These are phyloP conservation scores for Diuraphis noxia DNA, from an alignment of 1,140 invertebrate species.

Conservation along the genomic window DNA sequence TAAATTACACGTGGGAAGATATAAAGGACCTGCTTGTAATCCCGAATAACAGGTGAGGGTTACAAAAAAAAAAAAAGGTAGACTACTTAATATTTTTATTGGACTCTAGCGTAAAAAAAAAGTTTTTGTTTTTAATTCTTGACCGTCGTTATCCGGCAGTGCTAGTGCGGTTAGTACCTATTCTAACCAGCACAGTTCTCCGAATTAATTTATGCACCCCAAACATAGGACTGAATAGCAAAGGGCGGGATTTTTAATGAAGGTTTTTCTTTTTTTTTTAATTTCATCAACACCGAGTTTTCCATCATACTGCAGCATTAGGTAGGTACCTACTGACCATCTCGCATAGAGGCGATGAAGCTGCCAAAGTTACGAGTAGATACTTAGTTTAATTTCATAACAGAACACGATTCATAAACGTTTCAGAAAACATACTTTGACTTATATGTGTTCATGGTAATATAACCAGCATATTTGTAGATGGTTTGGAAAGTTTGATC, in stretches of 20 bases:
- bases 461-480: background rate
- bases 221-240: background rate
- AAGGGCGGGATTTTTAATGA: background rate
- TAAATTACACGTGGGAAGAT: constrained; percentile 10
- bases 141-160: constrained; percentile 26
- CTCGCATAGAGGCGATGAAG: background rate
- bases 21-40: background rate
- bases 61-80: background rate
- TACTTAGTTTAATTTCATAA: background rate
- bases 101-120: constrained; percentile 28
- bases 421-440: background rate
- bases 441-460: background rate
- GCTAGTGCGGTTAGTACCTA: background rate
- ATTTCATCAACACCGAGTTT: constrained; percentile 2
- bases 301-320: background rate
- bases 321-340: background rate
- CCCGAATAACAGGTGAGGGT: background rate
- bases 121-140: constrained; percentile 38
- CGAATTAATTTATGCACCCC: constrained; percentile 39
- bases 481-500: background rate
- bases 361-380: background rate
- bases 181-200: background rate
- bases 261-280: constrained; percentile 14
- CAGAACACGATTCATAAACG: background rate
- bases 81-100: constrained; percentile 35